Conservation (phyloP, 2,888 invertebrate genomes). For the Odiellus spinosus region DNA sequence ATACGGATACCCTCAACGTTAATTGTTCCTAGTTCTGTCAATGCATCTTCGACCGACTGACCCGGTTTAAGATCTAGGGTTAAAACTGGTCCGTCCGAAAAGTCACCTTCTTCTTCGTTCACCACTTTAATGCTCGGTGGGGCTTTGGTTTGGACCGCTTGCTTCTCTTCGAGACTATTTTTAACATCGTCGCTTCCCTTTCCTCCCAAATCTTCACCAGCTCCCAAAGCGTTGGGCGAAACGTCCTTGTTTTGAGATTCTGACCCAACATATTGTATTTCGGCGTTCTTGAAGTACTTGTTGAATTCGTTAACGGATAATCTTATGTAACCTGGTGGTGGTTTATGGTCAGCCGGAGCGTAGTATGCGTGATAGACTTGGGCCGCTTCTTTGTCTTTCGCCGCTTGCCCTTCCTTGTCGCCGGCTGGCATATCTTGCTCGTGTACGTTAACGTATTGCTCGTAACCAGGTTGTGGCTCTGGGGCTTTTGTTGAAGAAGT, state of each 20-base stretch:
- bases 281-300: slow-evolving; percentile 17
- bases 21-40: background rate
- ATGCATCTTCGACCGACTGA: background rate
- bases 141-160: background rate
- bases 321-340: slow-evolving; percentile 17
- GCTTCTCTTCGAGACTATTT: background rate
- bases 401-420: no score
- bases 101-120: background rate
- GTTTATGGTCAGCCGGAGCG: slow-evolving; percentile 17
- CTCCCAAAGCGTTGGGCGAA: background rate
- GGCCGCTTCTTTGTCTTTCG: background rate
- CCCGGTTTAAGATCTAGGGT: background rate
- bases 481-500: no score
- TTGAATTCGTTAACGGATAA: slow-evolving; percentile 17
- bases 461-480: no score
- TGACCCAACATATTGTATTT: slow-evolving; percentile 14
- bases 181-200: background rate
- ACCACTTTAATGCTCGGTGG: background rate
- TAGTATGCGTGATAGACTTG: slow-evolving; percentile 19
- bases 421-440: no score
- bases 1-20: background rate
- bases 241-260: slow-evolving; percentile 1
- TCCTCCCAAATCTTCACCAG: background rate
- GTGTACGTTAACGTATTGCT: no score
- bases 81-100: background rate